phyloP scores from a whole-genome alignment of 2,888 invertebrate genomes.

The Megalurothrips usitatus region DNA sequence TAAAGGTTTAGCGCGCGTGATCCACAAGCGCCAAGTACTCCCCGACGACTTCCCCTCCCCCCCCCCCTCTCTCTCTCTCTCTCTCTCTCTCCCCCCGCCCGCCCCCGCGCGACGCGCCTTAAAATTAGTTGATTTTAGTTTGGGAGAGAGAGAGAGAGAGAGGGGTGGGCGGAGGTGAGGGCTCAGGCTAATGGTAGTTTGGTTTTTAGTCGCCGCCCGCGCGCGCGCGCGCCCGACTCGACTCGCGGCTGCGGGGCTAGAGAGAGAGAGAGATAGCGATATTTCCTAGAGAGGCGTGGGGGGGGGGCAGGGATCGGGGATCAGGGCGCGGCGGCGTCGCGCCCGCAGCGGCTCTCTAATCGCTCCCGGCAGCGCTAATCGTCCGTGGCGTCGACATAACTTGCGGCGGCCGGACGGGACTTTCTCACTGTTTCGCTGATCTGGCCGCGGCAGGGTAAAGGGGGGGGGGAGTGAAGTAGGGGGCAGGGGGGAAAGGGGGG shows the following conservation, averaged over 20 bases:
- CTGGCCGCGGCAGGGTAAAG: too few species aligned
- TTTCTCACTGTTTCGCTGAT: too few species aligned
- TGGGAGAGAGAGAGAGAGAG: not conserved
- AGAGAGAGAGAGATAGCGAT: too few species aligned
- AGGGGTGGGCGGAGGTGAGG: not conserved
- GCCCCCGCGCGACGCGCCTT: not conserved
- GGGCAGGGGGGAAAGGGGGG: too few species aligned
- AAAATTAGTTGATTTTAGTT: constrained; percentile 27
- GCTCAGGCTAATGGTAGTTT: constrained; percentile 24
- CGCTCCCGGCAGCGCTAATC: too few species aligned
- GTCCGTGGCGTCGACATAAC: too few species aligned
- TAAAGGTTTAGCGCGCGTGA: constrained; percentile 26
- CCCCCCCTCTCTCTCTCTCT: not conserved
- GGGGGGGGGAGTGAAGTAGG: too few species aligned
- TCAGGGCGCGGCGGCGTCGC: too few species aligned
- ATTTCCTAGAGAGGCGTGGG: not conserved
- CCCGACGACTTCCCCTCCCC: not conserved
- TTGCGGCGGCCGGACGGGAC: too few species aligned
- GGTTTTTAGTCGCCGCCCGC: not conserved
- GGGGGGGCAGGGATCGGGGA: too few species aligned
- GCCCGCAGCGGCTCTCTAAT: too few species aligned
- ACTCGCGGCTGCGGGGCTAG: not conserved
- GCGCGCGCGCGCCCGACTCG: not conserved
- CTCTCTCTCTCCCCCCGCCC: not conserved
- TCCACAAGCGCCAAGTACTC: constrained; percentile 3